Evolutionary conservation across 2,888 invertebrate genomes (phyloP), one percentile per base, ranked within the genome.

Genomic region (Tinea trinotella): DNA sequence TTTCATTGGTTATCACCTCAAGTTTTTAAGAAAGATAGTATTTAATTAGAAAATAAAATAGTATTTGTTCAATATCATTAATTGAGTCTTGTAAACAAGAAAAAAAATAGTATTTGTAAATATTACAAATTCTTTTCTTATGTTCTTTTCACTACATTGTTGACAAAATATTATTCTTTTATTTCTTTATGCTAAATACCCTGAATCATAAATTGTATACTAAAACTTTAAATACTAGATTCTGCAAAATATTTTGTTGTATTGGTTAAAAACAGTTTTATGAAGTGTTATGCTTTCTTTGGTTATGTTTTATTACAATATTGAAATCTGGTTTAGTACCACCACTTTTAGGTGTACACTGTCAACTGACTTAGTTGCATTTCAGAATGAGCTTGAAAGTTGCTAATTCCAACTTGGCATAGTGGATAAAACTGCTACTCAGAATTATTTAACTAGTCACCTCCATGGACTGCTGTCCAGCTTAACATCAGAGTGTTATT

Each of bases 121-220:
- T 30, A 30, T 30, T 30, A 30, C 7, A 30, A 30, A 30, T 30
- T 10, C 30, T 4, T 30, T n/a, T n/a, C n/a, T 30, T 10, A 30
- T 7, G 30, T 10, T 30, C 7, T 7, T n/a, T 30, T 30, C n/a
- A n/a, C 30, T 30, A 40, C n/a, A 40, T 24, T 15, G 40, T 15
- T 15, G 40, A 40, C 2, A 40, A 40, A 40, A 40, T 15, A 40
- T n/a, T 24, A 24, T 24, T 24, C 9, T 24, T 24, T 24, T 40
- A 40, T 30, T 46, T 46, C 15, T 46, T 46, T 18, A 46, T 40
- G 15, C 82, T 83, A 83, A 78, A 74, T 83, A 83, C 82, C 82
- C 82, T 83, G 82, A 80, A 76, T 79, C 75, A 74, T 78, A 71
- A 53, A 36, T 40, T 53, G 35, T 36, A 52, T 18, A 34, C 52